Evolutionary conservation across 2,888 invertebrate species (phyloP).

Genomic region (Leptinotarsa rubiginosa): DNA sequence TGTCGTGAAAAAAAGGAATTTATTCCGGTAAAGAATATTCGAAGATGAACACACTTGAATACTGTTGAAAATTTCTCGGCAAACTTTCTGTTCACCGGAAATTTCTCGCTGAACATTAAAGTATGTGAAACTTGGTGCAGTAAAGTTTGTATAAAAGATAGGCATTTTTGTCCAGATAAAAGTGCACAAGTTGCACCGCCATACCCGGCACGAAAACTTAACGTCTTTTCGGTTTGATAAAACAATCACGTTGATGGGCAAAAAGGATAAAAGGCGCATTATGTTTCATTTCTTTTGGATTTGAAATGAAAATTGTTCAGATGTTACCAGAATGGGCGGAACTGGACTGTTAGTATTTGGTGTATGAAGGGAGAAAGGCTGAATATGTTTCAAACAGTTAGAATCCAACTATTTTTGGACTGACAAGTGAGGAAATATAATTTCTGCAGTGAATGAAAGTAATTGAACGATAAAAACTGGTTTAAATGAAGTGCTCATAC

Average conservation of each 20-base stretch:
- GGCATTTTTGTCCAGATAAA: conserved; percentile 47
- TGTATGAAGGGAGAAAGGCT: no score
- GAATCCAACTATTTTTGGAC: no score
- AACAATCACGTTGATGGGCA: conserved; percentile 37
- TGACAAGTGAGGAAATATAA: no score
- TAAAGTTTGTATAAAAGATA: conserved; percentile 46
- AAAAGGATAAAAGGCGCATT: conserved; percentile 5
- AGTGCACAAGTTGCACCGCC: conserved; percentile 39
- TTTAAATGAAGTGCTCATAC: no score
- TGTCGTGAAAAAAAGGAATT: conserved; percentile 37
- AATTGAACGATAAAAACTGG: no score
- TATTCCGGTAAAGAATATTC: conserved; percentile 37
- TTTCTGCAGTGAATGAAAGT: no score
- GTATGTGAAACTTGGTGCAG: conserved; percentile 45
- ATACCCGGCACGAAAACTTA: conserved; percentile 40
- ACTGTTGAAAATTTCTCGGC: conserved; percentile 37
- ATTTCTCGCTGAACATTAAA: conserved; percentile 45
- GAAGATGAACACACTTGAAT: conserved; percentile 36
- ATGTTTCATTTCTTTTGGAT: neutral
- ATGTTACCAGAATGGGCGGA: no score
- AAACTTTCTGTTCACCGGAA: conserved; percentile 41
- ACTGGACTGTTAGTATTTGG: no score
- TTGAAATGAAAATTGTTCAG: neutral
- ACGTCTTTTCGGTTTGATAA: conserved; percentile 45
- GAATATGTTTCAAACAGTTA: no score